These are phyloP conservation scores for Sebastiscus tertius DNA, from an alignment of 2,797 vertebrate species.

Conservation along the genomic window DNA sequence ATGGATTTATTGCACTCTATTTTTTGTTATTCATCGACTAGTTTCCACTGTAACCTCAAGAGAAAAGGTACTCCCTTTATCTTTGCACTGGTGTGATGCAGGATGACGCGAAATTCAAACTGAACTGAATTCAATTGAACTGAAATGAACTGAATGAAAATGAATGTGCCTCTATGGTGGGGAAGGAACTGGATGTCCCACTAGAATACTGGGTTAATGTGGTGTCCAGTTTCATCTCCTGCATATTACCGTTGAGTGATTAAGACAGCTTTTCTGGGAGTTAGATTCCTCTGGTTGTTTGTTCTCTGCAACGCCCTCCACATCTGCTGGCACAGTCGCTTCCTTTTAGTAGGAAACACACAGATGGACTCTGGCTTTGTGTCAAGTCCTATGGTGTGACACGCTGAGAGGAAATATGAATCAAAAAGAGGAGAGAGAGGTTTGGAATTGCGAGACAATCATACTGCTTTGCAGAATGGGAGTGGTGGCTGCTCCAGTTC, in stretches of 20 bases:
- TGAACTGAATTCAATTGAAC: constrained; percentile 11
- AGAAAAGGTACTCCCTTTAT: background rate
- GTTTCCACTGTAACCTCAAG: background rate
- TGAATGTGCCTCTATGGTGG: constrained; percentile 1
- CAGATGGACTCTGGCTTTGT: background rate
- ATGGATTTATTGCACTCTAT: background rate
- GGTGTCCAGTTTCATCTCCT: constrained; percentile 57
- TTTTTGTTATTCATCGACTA: background rate
- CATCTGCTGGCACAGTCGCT: constrained; percentile 35
- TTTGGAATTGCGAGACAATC: background rate
- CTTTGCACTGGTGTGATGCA: background rate
- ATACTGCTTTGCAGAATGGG: background rate
- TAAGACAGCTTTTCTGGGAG: constrained; percentile 52
- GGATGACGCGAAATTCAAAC: constrained; percentile 19
- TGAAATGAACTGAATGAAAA: constrained; percentile 29
- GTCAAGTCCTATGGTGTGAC: background rate
- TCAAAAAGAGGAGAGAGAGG: background rate
- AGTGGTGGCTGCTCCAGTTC: background rate
- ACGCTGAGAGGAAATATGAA: background rate
- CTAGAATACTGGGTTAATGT: constrained; percentile 48
- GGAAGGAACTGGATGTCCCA: constrained; percentile 43
- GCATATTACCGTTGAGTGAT: constrained; percentile 48
- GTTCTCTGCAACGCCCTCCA: constrained; percentile 36
- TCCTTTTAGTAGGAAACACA: constrained; percentile 25
- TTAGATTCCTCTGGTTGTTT: constrained; percentile 50